Evolutionary conservation across 2,888 invertebrate species (phyloP), one percentile per base, ranked within the genome.

Genomic region (Polydrusus tereticollis): DNA sequence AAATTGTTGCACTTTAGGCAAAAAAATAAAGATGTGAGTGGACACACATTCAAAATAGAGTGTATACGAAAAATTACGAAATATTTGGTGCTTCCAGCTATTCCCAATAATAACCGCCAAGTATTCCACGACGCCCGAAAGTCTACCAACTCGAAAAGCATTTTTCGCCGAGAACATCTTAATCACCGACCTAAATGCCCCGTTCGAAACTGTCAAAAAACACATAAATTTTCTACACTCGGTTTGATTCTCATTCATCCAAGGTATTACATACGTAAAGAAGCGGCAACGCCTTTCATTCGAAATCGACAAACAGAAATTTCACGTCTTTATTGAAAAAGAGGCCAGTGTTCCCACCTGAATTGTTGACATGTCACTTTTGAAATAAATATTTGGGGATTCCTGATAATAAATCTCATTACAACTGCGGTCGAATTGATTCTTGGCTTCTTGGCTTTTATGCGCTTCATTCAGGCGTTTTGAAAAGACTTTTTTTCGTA

Each of bases 371-470:
- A 77, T 75, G 81, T 80, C 80, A 81, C 69, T 77, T 76, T 70
- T 69, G 70, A 77, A 80, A 82, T 81, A 82, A 82, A 82, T 82
- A 82, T 82, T 82, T 82, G 79, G 80, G 78, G 77, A 78, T 76
- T 76, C 76, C 73, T 76, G 77, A 77, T 79, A 80, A 82, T 82
- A 82, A 82, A 82, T 82, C 80, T 81, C 80, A 81, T 81, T 81
- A 81, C 79, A 76, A 76, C 79, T 80, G 80, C 75, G 79, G 80
- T 80, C 72, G 76, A 75, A 78, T 77, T 77, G 77, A 72, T 75
- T 65, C 68, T 63, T 63, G 59, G 59, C 64, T 64, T 58, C 64
- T 70, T 64, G 58, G 58, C 68, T 68, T 72, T 72, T 68, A 72
- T 72, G 63, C 67, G 43, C 45, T 23, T 33, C 63, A 45, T 69